Evolutionary conservation across 1,140 invertebrate species (phyloP).

Genomic region (Caenorhabditis inopinata): DNA sequence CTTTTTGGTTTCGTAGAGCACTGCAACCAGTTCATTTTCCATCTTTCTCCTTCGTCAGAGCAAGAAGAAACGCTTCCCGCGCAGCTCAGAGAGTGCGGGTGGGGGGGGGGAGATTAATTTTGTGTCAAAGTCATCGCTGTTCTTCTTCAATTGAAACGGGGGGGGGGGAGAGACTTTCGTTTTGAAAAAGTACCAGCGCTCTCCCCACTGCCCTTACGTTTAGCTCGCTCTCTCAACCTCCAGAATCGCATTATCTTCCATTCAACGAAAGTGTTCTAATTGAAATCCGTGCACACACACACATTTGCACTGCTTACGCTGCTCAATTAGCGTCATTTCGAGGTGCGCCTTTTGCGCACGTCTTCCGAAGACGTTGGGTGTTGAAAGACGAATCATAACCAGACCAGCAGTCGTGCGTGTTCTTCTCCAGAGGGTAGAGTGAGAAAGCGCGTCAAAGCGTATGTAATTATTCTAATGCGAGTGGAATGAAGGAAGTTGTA

Average conservation of each 20-base stretch:
- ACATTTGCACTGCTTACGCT: conserved; percentile 28
- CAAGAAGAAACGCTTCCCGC: too few relatives aligned
- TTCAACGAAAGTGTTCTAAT: conserved; percentile 14
- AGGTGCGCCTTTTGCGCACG: not conserved
- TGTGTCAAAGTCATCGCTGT: conserved; percentile 8
- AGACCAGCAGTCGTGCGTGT: too few relatives aligned
- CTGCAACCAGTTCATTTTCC: conserved; percentile 7
- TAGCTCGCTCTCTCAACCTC: not conserved
- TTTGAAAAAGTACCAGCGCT: too few relatives aligned
- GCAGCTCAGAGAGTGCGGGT: not conserved
- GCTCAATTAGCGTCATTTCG: conserved; percentile 33
- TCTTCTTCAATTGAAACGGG: not conserved
- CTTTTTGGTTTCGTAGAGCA: too few relatives aligned
- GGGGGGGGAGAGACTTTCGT: too few relatives aligned
- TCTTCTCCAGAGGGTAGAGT: not conserved
- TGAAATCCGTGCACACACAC: conserved; percentile 1
- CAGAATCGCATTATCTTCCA: not conserved
- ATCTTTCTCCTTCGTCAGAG: not conserved
- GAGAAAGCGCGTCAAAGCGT: conserved; percentile 15
- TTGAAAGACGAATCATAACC: not conserved
- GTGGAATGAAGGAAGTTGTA: too few relatives aligned
- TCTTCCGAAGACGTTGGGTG: not conserved
- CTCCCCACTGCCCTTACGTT: too few relatives aligned
- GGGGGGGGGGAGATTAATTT: conserved; percentile 12
- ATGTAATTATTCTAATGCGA: conserved; percentile 31